Percentiles rank a stretch among this genome's conserved stretches.
phyloP scores from a whole-genome alignment of 1,140 invertebrate genomes.

The Aricia agestis region DNA sequence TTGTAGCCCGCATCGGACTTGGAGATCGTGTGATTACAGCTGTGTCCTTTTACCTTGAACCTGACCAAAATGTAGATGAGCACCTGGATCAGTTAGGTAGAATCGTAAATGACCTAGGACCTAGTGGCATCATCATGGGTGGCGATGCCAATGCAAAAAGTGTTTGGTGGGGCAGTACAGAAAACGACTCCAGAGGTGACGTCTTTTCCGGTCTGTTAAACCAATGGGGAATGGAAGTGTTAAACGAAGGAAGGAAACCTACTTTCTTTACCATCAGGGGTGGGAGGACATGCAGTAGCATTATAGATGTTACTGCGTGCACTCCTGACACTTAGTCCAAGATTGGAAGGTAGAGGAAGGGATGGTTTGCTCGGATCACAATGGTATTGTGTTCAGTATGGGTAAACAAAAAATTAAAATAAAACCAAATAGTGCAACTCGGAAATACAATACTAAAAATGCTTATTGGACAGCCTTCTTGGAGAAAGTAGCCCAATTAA shows the following conservation, averaged over 20 bases:
- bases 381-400: conserved; percentile 17
- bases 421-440: conserved; percentile 14
- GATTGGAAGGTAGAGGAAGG: conserved; percentile 17
- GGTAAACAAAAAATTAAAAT: not conserved
- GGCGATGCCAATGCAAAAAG: conserved; percentile 34
- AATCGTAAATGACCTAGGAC: not conserved
- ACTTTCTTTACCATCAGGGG: conserved; percentile 32
- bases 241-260: conserved; percentile 28
- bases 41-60: conserved; percentile 8
- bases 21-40: not conserved
- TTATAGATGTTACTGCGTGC: conserved; percentile 27
- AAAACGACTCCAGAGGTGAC: conserved; percentile 21
- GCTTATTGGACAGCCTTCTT: conserved; percentile 21
- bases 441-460: conserved; percentile 25
- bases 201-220: conserved; percentile 13
- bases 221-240: conserved; percentile 23
- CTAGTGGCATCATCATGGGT: conserved; percentile 21
- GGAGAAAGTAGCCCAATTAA: conserved; percentile 18
- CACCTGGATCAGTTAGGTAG: conserved; percentile 20
- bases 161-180: conserved; percentile 30
- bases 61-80: conserved; percentile 12
- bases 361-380: conserved; percentile 23
- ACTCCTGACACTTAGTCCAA: not conserved
- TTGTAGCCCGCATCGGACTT: not conserved
- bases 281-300: conserved; percentile 17